Conservation (phyloP, 1,140 invertebrate species). For the Heterodera carotae region DNA sequence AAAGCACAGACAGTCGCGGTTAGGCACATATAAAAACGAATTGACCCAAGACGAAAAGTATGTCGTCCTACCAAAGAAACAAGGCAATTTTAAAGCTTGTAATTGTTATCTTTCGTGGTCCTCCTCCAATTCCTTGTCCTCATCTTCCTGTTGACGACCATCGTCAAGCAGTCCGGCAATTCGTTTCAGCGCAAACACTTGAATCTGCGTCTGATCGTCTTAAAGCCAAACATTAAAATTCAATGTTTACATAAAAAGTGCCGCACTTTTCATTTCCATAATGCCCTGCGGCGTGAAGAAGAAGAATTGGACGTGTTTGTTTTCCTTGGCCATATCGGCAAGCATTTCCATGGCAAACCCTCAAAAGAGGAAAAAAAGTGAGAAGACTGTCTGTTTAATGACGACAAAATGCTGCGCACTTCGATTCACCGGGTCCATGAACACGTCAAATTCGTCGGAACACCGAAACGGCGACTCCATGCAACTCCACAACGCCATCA, state of each 20-base stretch:
- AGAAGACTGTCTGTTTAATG: no score
- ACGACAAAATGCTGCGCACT: not conserved
- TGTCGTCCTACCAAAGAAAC: no score
- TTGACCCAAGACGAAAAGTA: no score
- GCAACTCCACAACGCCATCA: slow-evolving; percentile 88
- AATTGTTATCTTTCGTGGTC: not conserved
- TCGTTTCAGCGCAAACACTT: slow-evolving; percentile 17
- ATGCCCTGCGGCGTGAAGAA: slow-evolving; percentile 63
- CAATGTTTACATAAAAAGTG: not conserved
- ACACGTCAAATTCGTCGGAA: slow-evolving; percentile 96
- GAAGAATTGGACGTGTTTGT: slow-evolving; percentile 56
- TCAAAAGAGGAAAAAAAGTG: not conserved
- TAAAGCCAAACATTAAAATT: not conserved
- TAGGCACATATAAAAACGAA: no score
- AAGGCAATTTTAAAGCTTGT: no score
- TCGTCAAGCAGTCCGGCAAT: slow-evolving; percentile 21
- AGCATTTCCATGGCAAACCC: slow-evolving; percentile 45
- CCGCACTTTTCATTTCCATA: slow-evolving; percentile 41
- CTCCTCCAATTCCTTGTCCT: not conserved
- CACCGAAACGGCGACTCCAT: slow-evolving; percentile 89
- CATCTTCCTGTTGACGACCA: not conserved
- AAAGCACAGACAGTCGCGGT: no score
- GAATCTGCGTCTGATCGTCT: slow-evolving; percentile 1
- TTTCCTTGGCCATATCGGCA: slow-evolving; percentile 48
- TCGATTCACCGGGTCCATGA: slow-evolving; percentile 74